A percentile compares a stretch with the other conserved stretches of the same genome.
Evolutionary conservation across 2,888 invertebrate genomes (phyloP).

Genomic region (Clitarchus hookeri): DNA sequence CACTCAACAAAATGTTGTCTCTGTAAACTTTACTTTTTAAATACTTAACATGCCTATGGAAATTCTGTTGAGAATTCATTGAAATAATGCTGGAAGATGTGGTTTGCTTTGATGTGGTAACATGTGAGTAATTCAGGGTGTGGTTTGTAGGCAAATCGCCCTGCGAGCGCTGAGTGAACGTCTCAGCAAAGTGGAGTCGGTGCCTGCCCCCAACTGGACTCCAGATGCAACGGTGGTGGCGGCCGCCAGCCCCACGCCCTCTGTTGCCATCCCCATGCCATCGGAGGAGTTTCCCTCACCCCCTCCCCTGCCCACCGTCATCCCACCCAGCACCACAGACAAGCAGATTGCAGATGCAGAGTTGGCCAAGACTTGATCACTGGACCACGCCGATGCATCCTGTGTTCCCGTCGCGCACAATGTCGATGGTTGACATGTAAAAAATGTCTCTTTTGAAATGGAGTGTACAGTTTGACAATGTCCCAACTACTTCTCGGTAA

Average conservation of each 20-base stretch:
- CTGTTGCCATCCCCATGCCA: slow-evolving; percentile 29
- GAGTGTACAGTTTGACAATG: background rate
- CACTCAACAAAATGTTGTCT: too few relatives aligned
- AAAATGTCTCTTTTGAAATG: background rate
- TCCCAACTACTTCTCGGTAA: too few relatives aligned
- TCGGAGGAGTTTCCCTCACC: slow-evolving; percentile 20
- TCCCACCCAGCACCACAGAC: background rate
- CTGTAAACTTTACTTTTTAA: too few relatives aligned
- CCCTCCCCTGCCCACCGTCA: background rate
- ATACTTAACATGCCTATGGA: too few relatives aligned
- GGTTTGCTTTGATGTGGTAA: too few relatives aligned
- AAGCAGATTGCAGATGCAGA: slow-evolving; percentile 22
- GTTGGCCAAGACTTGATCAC: slow-evolving; percentile 33
- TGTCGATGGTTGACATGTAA: background rate
- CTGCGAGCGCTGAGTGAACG: slow-evolving; percentile 92
- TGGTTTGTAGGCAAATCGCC: slow-evolving; percentile 83
- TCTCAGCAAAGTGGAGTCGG: slow-evolving; percentile 53
- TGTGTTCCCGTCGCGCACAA: background rate
- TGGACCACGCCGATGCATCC: background rate
- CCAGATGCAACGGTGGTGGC: slow-evolving; percentile 17
- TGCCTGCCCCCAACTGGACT: background rate
- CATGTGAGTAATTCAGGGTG: background rate
- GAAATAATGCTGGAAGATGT: too few relatives aligned
- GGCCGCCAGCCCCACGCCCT: slow-evolving; percentile 11
- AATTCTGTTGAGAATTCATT: too few relatives aligned